A percentile compares a stretch with the other conserved stretches of the same genome.
Evolutionary conservation across 2,797 vertebrate genomes (phyloP).

Genomic region (Balearica regulorum): DNA sequence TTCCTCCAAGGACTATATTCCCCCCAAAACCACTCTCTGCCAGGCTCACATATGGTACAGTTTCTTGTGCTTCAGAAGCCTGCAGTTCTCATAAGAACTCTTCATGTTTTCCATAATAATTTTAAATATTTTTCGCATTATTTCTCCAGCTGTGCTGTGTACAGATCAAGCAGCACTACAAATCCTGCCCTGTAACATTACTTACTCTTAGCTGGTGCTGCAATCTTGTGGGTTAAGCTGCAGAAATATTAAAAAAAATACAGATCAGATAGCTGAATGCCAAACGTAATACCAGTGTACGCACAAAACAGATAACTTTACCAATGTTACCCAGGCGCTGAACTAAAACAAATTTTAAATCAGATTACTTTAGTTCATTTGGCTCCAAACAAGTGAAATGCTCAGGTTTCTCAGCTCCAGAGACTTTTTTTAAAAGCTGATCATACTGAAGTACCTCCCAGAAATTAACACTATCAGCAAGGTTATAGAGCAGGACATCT

Average conservation of each 20-base stretch:
- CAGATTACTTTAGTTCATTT: background rate
- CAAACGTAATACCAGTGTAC: background rate
- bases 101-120: slow-evolving; percentile 24
- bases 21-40: background rate
- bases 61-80: background rate
- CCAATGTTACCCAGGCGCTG: background rate
- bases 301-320: background rate
- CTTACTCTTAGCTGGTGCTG: background rate
- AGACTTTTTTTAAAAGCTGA: background rate
- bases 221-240: background rate
- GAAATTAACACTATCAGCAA: background rate
- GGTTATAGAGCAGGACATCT: background rate
- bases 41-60: background rate
- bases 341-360: background rate
- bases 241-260: slow-evolving; percentile 1
- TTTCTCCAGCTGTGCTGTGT: slow-evolving; percentile 15
- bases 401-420: background rate
- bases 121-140: background rate
- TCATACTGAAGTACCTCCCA: background rate
- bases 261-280: background rate
- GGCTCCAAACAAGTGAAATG: background rate
- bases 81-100: background rate
- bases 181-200: background rate
- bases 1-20: background rate
- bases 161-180: background rate